Conservation (phyloP, 2,797 vertebrate genomes). For the Rhinella marina region DNA sequence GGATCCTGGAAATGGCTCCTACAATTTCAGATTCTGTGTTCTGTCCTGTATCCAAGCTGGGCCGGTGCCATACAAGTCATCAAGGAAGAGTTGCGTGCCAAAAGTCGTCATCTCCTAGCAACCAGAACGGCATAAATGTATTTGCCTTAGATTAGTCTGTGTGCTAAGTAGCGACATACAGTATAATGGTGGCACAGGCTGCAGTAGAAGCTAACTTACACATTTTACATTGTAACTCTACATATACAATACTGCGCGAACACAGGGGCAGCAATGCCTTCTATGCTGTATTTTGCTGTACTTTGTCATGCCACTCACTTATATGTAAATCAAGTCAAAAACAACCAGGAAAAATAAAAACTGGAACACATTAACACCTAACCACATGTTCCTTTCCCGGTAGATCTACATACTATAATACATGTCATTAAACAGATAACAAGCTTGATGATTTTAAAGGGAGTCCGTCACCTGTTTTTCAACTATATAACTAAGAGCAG, state of each 20-base stretch:
- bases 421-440: too few relatives aligned
- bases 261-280: too few relatives aligned
- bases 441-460: too few relatives aligned
- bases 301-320: too few relatives aligned
- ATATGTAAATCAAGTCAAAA: too few relatives aligned
- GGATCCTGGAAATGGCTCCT: conserved; percentile 9
- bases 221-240: not conserved
- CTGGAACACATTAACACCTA: too few relatives aligned
- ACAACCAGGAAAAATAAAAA: too few relatives aligned
- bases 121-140: conserved; percentile 20
- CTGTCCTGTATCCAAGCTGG: conserved; percentile 21
- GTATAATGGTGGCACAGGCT: not conserved
- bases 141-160: conserved; percentile 17
- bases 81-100: conserved; percentile 6
- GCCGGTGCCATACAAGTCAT: not conserved
- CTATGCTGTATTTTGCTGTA: too few relatives aligned
- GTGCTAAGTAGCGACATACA: not conserved
- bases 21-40: not conserved
- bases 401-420: too few relatives aligned
- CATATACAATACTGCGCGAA: not conserved
- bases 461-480: too few relatives aligned
- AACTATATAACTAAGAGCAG: too few relatives aligned
- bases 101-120: conserved; percentile 35
- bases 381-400: too few relatives aligned
- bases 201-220: not conserved